These are phyloP conservation scores for Cettia cetti DNA, from an alignment of 2,113 vertebrate genomes.

Conservation along the genomic window DNA sequence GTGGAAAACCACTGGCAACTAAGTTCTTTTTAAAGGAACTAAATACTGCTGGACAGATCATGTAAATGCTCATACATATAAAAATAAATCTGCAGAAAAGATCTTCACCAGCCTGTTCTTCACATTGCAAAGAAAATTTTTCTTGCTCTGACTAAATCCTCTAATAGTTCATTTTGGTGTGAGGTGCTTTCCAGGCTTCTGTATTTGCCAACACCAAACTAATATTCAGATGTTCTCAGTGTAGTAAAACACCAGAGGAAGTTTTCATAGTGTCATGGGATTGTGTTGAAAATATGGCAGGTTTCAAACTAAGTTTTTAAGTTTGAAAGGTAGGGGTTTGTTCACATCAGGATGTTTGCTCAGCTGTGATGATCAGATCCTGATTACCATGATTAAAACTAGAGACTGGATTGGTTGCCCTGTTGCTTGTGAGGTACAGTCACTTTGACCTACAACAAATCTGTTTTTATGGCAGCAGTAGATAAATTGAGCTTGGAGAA, in stretches of 20 bases:
- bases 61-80: background rate
- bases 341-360: background rate
- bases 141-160: background rate
- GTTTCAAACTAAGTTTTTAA: background rate
- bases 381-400: background rate
- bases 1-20: background rate
- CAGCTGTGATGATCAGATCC: background rate
- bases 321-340: background rate
- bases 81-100: background rate
- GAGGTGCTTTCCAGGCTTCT: background rate
- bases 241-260: background rate
- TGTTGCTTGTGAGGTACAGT: background rate
- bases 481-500: slow-evolving; percentile 33
- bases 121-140: background rate
- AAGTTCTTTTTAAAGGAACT: background rate
- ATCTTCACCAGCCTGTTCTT: background rate
- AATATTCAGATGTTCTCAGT: background rate
- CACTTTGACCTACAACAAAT: background rate
- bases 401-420: background rate
- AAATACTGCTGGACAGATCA: background rate
- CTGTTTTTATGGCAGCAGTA: slow-evolving; percentile 32
- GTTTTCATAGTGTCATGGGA: background rate
- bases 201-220: background rate
- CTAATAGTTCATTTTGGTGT: background rate
- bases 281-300: background rate